Base-by-base conservation (phyloP, 2,113 vertebrate species). In the Salminus brasiliensis region DNA sequence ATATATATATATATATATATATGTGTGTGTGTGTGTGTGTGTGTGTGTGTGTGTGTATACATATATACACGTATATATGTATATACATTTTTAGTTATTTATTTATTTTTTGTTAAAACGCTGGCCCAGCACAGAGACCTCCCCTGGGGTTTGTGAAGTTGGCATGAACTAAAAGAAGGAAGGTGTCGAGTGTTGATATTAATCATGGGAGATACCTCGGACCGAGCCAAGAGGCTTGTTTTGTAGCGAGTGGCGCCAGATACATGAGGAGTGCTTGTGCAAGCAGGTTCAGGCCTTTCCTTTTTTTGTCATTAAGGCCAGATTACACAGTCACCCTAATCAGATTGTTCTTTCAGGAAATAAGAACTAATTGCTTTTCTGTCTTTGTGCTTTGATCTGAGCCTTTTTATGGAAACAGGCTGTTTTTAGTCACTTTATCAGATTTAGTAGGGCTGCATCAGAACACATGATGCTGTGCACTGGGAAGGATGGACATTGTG, bases 191-290 rank as follows among this genome's bases (percentile, higher is more conserved):
- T 80, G 83, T 71, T 84, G 55, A 88, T 86, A 90, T 91, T 82
- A 90, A 91, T 91, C 88, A 87, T 81, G 84, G 91, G 88, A 83
- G 73, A 69, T 80, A 80, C 79, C 43, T 34, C 72, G 39, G 80
- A 72, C 63, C 65, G 47, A 78, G 82, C 78, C 69, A 78, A 77
- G 79, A 68, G 75, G 63, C 74, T 2, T 36, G 62, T 36, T 65
- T 36, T 36, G 62, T n/a, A 10, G 21, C 6, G 16, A 57, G 80
- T 73, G 82, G 36, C 85, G 87, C 84, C 80, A 79, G 66, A 81
- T 43, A 81, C 80, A 78, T 63, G 72, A 80, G 70, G 68, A 70
- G 71, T 80, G 83, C 78, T 70, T 78, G 80, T 60, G 57, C 21
- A 68, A 71, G 74, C 75, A 55, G 55, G 63, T 81, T 68, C 3